Percentiles rank a stretch among this genome's conserved stretches.
These are phyloP conservation scores for Nesidiocoris tenuis DNA, from an alignment of 2,888 invertebrate species.

Conservation along the genomic window DNA sequence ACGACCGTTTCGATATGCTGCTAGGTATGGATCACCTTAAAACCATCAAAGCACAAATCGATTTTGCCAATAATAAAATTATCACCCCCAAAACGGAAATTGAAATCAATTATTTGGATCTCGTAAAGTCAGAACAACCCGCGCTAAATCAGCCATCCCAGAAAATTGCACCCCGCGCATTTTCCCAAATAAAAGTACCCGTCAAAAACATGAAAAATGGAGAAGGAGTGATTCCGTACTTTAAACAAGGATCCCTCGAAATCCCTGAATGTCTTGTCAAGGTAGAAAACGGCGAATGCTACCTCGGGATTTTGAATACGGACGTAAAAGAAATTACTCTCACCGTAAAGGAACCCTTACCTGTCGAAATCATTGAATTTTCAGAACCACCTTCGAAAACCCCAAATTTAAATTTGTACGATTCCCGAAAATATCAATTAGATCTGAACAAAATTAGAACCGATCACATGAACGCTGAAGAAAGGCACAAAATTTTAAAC, in stretches of 20 bases:
- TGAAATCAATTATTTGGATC: too few relatives aligned
- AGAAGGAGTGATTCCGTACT: neutral
- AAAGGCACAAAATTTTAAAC: neutral
- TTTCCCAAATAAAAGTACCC: neutral
- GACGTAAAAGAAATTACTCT: too few relatives aligned
- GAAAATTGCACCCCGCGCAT: neutral
- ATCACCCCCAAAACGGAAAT: neutral
- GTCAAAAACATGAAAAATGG: neutral
- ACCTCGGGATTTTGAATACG: too few relatives aligned
- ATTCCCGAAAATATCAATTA: too few relatives aligned
- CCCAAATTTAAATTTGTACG: too few relatives aligned
- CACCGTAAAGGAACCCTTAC: too few relatives aligned
- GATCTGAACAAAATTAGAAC: neutral
- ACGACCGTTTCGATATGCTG: neutral
- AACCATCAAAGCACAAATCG: neutral
- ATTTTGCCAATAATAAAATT: neutral
- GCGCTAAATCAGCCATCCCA: too few relatives aligned
- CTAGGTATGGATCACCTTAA: neutral
- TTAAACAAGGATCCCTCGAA: neutral
- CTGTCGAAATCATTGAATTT: neutral
- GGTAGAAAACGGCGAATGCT: too few relatives aligned
- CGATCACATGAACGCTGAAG: conserved; percentile 18
- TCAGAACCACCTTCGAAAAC: too few relatives aligned
- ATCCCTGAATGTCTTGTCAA: conserved; percentile 1
- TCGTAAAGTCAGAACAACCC: too few relatives aligned